Base-by-base conservation (phyloP, 1,140 invertebrate genomes). In the Drosophila pseudoananassae region DNA sequence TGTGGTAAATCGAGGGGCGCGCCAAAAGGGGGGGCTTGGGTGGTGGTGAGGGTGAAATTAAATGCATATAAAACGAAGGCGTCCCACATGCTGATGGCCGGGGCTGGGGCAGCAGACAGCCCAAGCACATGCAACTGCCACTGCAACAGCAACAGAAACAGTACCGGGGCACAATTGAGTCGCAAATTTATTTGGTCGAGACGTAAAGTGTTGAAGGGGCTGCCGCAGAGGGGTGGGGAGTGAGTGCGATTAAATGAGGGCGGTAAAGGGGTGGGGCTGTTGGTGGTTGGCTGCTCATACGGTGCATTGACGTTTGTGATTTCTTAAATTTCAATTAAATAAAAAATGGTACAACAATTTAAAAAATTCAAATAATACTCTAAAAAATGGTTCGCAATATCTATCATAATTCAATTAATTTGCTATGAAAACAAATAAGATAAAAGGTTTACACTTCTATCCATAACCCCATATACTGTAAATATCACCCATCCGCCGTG, bases 21-120 rank as follows among this genome's bases (percentile, higher is more conserved):
- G 6, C 8, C 33, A 50, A n/a, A n/a, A 27, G 5, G 61, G 59
- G 47, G 40, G 15, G 12, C 25, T 12, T 52, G 49, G 20, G 10
- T 52, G 49, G 45, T 20, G 29, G 55, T 29, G 56, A 51, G 57
- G 43, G 43, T 49, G 69, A 78, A 81, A 82, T 87, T 82, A 85
- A 82, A 85, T 87, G 78, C 73, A 85, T 68, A 85, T 87, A 75
- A 85, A 85, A 85, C 60, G 78, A 69, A 85, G 73, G 73, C 81
- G 63, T 78, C 70, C 78, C 82, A 81, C 77, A 75, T 85, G 65
- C 65, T 69, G 65, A 69, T 69, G 65, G 63, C 40, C 40, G 40
- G 40, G 43, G 43, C 17, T 69, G 68, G 72, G 55, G 75, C 40
- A 68, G 68, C 69, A 68, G 70, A 76, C 64, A 73, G 63, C 60